Evolutionary conservation across 2,888 invertebrate genomes (phyloP).

Genomic region (Tipula helvola): DNA sequence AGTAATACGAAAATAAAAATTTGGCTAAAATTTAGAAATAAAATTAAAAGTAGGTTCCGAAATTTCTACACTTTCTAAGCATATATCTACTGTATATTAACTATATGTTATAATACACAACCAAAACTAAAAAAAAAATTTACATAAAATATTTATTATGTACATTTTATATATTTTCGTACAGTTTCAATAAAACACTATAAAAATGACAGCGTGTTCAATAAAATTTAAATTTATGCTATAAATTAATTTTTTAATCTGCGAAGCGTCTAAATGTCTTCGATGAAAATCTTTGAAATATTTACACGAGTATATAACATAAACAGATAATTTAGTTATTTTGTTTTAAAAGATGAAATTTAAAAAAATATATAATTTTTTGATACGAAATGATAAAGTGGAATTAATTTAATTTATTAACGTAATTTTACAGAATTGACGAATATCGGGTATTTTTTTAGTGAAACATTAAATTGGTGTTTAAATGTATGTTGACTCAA

Average conservation of each 20-base stretch:
- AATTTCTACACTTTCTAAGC: background rate
- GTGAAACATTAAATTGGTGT: background rate
- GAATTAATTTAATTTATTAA: background rate
- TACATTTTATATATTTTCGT: background rate
- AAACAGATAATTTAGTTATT: background rate
- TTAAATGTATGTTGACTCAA: background rate
- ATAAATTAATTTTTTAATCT: background rate
- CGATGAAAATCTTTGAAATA: background rate
- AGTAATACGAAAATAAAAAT: background rate
- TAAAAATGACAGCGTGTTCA: background rate
- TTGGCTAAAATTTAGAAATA: background rate
- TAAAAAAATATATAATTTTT: background rate
- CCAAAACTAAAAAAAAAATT: background rate
- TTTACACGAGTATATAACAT: background rate
- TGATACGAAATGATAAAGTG: background rate
- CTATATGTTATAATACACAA: background rate
- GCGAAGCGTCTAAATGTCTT: conserved; percentile 8
- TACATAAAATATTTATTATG: background rate
- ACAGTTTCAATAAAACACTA: background rate
- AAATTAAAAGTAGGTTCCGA: background rate
- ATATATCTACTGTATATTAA: background rate
- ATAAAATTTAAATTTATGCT: background rate
- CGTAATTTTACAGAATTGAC: background rate
- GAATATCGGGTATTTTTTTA: background rate
- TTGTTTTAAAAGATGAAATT: background rate